Base-by-base conservation (phyloP, 2,113 vertebrate genomes). In the Pangasianodon gigas region DNA sequence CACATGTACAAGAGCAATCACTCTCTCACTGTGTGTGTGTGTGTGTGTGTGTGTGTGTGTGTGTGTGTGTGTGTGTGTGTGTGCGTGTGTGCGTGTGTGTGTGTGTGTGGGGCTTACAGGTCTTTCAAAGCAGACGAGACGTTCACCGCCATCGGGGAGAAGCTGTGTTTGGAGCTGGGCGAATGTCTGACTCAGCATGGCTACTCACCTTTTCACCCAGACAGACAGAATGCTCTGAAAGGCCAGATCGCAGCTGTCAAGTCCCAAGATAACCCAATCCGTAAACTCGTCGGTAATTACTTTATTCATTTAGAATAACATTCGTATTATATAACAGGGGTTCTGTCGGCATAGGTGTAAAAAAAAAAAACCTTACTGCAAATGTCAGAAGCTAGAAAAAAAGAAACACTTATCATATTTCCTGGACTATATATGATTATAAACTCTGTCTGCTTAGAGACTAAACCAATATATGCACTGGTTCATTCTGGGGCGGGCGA, bases 121-220 rank as follows among this genome's bases (percentile, higher is more conserved):
- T 97, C 96, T 85, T 98, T 97, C 85, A 96, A 89, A 79, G 91
- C 95, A 60, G 93, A 95, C 89, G 98, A 99, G 10, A 94, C 96
- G 41, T 95, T 99, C 89, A 96, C 96, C 0, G 92, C 96, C 2
- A 71, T 97, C 0, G 96, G 96, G 14, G 98, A 99, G 92, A 98
- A 97, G 85, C 94, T 99, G 90, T 98, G 97, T 86, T 94, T 96
- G 46, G 98, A 99, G 92, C 94, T 98, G 51, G 96, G 93, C 91
- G 91, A 94, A 91, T 97, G 96, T 95, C 95, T 98, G 2, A 95
- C 94, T 89, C 95, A 96, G 86, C 97, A 98, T 0, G 97, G 98
- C 41, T 96, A 96, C 80, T 92, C 96, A 2, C 96, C 96, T 0
- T 95, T 98, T 90, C 92, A 97, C 13, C 2, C 91, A 0, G 96